phyloP scores from a whole-genome alignment of 2,888 invertebrate species.

The Ophioninae sp. region DNA sequence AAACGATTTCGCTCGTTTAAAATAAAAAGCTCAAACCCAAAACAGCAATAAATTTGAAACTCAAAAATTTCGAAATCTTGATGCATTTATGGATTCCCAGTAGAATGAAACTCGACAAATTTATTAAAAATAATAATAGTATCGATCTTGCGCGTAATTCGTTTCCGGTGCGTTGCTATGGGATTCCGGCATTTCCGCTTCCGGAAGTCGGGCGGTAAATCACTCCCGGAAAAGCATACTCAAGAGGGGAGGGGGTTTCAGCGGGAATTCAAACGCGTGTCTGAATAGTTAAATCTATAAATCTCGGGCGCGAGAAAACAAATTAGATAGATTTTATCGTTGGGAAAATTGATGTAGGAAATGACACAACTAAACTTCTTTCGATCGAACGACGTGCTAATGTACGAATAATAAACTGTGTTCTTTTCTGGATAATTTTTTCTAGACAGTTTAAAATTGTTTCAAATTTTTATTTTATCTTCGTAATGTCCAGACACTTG shows the following conservation, averaged over 20 bases:
- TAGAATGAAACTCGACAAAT: not conserved
- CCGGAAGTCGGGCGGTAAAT: not conserved
- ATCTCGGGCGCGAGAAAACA: not conserved
- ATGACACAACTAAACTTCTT: not conserved
- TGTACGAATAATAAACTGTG: not conserved
- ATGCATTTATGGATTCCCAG: not conserved
- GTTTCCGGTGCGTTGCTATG: not conserved
- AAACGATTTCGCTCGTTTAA: not conserved
- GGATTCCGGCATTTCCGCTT: not conserved
- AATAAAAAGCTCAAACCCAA: not conserved
- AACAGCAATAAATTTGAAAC: not conserved
- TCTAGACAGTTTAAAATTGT: not conserved
- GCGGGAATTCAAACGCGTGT: not conserved
- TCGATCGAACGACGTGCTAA: not conserved
- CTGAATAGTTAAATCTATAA: no score
- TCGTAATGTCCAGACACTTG: not conserved
- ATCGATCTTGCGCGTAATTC: not conserved
- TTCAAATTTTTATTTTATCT: not conserved
- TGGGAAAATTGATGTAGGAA: not conserved
- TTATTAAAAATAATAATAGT: not conserved
- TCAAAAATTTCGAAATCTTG: not conserved
- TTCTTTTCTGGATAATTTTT: no score
- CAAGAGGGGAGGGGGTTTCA: not conserved
- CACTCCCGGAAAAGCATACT: not conserved
- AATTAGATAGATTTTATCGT: not conserved